A percentile compares a stretch with the other conserved stretches of the same genome.
phyloP scores from a whole-genome alignment of 1,140 invertebrate genomes.

The Babylonia areolata region DNA sequence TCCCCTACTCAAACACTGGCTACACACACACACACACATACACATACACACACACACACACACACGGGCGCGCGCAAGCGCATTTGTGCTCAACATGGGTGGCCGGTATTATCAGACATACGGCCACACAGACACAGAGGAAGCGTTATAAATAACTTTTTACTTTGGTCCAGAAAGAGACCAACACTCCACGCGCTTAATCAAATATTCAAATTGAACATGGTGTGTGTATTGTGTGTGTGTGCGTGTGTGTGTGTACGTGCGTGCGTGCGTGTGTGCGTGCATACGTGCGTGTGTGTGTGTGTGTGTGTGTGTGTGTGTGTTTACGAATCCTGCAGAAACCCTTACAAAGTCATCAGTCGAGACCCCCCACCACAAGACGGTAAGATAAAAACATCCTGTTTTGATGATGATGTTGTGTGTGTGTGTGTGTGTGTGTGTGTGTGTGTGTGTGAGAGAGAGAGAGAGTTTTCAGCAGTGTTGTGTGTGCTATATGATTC shows the following conservation, averaged over 20 bases:
- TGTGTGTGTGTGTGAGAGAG: neutral
- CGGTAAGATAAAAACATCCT: too few relatives aligned
- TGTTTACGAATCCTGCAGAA: conserved; percentile 31
- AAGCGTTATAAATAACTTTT: too few relatives aligned
- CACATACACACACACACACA: neutral
- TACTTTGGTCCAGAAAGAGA: too few relatives aligned
- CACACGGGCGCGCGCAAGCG: neutral
- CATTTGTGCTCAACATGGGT: too few relatives aligned
- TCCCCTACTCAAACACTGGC: too few relatives aligned
- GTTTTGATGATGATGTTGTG: neutral
- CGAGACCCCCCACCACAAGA: conserved; percentile 1
- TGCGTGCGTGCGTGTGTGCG: neutral
- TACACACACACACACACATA: neutral
- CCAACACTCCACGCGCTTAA: neutral
- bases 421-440: conserved; percentile 11
- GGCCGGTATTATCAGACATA: neutral
- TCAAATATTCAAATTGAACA: neutral
- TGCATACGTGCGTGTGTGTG: neutral
- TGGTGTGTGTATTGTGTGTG: conserved; percentile 20
- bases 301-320: conserved; percentile 5
- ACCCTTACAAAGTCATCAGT: conserved; percentile 31
- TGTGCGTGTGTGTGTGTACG: conserved; percentile 1
- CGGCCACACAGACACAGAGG: neutral
- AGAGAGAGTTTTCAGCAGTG: neutral
- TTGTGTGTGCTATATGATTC: neutral